Percentiles rank a stretch among this genome's conserved stretches.
Conservation (phyloP, 2,888 invertebrate genomes). For the Hemistola chrysoprasaria region DNA sequence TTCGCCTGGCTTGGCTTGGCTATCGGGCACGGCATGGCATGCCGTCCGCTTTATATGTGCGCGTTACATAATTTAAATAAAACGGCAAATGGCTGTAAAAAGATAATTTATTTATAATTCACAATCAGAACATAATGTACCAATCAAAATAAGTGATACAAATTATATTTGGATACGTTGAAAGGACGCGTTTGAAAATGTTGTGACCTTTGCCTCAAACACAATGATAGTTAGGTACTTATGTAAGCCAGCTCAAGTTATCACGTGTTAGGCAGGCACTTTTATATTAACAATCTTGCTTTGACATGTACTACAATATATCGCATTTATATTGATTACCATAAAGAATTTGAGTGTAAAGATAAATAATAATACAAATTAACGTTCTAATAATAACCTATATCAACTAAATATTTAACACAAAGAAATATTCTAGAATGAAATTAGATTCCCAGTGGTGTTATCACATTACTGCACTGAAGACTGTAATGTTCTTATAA, state of each 20-base stretch:
- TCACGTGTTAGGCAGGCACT: slow-evolving; percentile 13
- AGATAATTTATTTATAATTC: slow-evolving; percentile 79
- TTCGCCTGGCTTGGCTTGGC: too few species aligned
- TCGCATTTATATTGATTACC: slow-evolving; percentile 48
- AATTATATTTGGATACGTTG: slow-evolving; percentile 44
- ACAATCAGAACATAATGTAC: slow-evolving; percentile 69
- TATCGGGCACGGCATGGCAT: too few species aligned
- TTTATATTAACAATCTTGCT: too few species aligned
- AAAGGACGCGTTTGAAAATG: slow-evolving; percentile 39
- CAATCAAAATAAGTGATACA: slow-evolving; percentile 66
- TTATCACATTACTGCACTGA: slow-evolving; percentile 47
- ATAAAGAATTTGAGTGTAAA: slow-evolving; percentile 71
- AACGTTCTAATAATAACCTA: slow-evolving; percentile 75
- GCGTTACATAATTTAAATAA: too few species aligned
- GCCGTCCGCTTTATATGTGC: too few species aligned
- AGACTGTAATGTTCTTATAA: slow-evolving; percentile 42
- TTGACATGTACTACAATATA: slow-evolving; percentile 37
- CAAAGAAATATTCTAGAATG: slow-evolving; percentile 70
- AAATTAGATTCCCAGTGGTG: slow-evolving; percentile 65
- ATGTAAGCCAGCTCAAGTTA: slow-evolving; percentile 9
- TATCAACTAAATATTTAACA: slow-evolving; percentile 78
- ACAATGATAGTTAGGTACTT: slow-evolving; percentile 41
- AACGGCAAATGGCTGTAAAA: slow-evolving; percentile 57
- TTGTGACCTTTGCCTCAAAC: slow-evolving; percentile 55
- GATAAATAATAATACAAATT: slow-evolving; percentile 77